Evolutionary conservation across 2,888 invertebrate species (phyloP), one percentile per base, ranked within the genome.

Genomic region (Drosophila colorata): DNA sequence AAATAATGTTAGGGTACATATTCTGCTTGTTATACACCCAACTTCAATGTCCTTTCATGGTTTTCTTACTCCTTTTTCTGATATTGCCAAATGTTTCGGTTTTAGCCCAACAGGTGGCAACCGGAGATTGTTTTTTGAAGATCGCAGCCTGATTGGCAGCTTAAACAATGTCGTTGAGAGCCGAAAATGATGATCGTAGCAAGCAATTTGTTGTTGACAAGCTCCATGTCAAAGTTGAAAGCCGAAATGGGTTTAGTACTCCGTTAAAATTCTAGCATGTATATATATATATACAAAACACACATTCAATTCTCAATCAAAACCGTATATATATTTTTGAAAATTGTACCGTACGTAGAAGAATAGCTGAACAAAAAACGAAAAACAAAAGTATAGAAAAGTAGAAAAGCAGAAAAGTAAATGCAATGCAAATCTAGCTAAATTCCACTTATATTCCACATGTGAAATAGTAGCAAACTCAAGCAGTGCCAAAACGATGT

Each of bases 241-340:
- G 35, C 44, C 2, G 2, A 18, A 16, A 52, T 44, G 6, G 33
- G 14, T 14, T 52, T 35, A 59, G 43, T 52, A 53, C 5, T 38
- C 38, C 37, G 37, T 46, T 46, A 7, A 60, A 59, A 53, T 53
- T 60, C 14, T 52, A 60, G 44, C 53, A 60, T 53, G 41, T 52
- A 35, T 52, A 51, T 43, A 35, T 43, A 35, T 35, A 25, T 25
- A 37, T 28, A 41, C 18, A n/a, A 51, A 23, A 35, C 52, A 16
- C 43, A 33, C 23, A 55, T 25, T 16, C 35, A 37, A 35, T 47
- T 56, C 18, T n/a, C 11, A 37, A 46, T 28, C 14, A 46, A 11
- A 13, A 25, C 7, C 25, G 16, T 16, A 33, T 41, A 33, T 41
- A 41, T 44, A 28, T 44, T 38, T 41, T 41, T 40, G 11, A 40